Percentiles rank a stretch among this genome's conserved stretches.
Conservation (phyloP, 2,113 vertebrate genomes). For the Pleuronectes platessa region DNA sequence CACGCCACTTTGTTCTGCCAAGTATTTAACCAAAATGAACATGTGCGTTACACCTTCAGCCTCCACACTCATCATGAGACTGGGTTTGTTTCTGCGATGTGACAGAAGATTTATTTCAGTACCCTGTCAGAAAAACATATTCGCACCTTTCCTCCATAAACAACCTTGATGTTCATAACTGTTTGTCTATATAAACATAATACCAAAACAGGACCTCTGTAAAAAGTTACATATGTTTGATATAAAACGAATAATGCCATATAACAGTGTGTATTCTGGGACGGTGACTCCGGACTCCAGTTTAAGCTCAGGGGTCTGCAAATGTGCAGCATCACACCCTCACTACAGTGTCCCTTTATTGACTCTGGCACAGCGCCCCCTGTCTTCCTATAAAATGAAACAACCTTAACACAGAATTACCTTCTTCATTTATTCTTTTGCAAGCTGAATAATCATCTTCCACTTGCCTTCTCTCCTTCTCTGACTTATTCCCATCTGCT, state of each 20-base stretch:
- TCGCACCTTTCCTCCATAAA: no score
- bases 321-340: not conserved
- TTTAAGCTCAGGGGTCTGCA: not conserved
- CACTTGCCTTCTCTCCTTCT: no score
- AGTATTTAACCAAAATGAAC: slow-evolving; percentile 3
- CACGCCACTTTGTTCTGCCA: slow-evolving; percentile 18
- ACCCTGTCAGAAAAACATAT: no score
- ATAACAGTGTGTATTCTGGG: not conserved
- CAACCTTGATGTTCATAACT: no score
- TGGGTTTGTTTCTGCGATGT: not conserved
- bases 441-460: not conserved
- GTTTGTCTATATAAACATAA: no score
- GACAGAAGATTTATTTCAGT: not conserved
- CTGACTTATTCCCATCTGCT: not conserved
- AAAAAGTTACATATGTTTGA: not conserved
- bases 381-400: not conserved
- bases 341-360: not conserved
- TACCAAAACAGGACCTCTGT: not conserved
- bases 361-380: not conserved
- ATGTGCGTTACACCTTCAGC: not conserved
- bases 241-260: not conserved
- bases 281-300: not conserved
- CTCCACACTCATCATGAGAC: not conserved
- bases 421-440: not conserved
- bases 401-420: not conserved